Evolutionary conservation across 1,140 invertebrate genomes (phyloP), one percentile per base, ranked within the genome.

Genomic region (Laupala kohalensis): DNA sequence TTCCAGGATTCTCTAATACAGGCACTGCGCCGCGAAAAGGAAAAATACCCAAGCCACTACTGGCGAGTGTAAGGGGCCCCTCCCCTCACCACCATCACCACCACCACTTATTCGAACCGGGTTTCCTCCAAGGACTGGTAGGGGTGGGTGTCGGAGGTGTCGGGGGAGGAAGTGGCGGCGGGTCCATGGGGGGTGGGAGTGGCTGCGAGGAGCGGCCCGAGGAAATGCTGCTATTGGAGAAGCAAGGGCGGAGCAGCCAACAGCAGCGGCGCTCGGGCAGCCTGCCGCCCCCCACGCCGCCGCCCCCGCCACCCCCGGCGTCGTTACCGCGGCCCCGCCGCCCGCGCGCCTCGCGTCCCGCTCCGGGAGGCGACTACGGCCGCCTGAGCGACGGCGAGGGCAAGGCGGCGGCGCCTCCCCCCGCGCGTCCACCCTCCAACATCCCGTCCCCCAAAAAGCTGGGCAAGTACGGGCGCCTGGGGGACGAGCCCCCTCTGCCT

Each of bases 1-100:
- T 92, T 89, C 90, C 91, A 84, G 90, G 89, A 87, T 87, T 92
- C 88, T 84, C 88, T 89, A 87, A 91, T 90, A 84, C 89, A 87
- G 84, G 89, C 87, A 83, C 87, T 89, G 78, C 87, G 86, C 84
- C 88, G 84, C 83, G 89, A 90, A 89, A 91, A 87, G 88, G 89
- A 87, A 90, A 89, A 89, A 85, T 90, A 85, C 84, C 89, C 88
- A 86, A 91, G 83, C 86, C 89, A 89, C 78, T 91, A 89, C 80
- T 92, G 83, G 87, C 90, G 84, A 84, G 90, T 86, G 85, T 91
- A 84, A 79, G 79, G 71, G 84, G 85, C 68, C 80, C 81, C 13
- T 82, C 83, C 9, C 83, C 85, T 65, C 62, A 37, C 37, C 37
- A 70, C 63, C 69, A 70, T n/a, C n/a, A n/a, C n/a, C n/a, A n/a